A percentile compares a stretch with the other conserved stretches of the same genome.
Evolutionary conservation across 1,140 invertebrate species (phyloP).

Genomic region (Nephila pilipes): DNA sequence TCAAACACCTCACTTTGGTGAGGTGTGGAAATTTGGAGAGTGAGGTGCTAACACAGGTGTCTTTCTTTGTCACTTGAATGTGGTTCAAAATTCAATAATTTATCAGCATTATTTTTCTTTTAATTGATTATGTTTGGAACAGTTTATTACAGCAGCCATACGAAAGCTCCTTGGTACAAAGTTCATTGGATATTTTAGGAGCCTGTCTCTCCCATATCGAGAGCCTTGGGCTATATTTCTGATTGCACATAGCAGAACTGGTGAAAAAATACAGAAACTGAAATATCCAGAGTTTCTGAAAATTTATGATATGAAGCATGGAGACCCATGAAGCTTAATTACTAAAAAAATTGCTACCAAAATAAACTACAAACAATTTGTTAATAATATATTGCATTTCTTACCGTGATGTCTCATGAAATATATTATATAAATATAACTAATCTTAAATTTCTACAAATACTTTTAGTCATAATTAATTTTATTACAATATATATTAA

Average conservation of each 20-base stretch:
- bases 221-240: conserved; percentile 63
- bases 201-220: background rate
- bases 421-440: background rate
- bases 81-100: too few species aligned
- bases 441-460: too few species aligned
- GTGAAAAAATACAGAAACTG: background rate
- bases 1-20: too few species aligned
- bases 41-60: too few species aligned
- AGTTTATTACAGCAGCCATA: conserved; percentile 52
- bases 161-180: conserved; percentile 45
- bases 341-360: background rate
- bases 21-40: too few species aligned
- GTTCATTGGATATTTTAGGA: conserved; percentile 7
- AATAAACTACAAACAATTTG: background rate
- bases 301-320: background rate
- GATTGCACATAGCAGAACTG: conserved; percentile 41
- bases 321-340: background rate
- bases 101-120: too few species aligned
- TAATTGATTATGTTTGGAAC: background rate
- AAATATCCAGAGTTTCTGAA: conserved; percentile 47
- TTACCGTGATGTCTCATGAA: background rate
- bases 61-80: too few species aligned
- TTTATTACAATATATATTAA: too few species aligned
- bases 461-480: too few species aligned
- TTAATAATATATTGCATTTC: background rate